phyloP scores from a whole-genome alignment of 2,888 invertebrate genomes.

The Crossocerus cetratus region DNA sequence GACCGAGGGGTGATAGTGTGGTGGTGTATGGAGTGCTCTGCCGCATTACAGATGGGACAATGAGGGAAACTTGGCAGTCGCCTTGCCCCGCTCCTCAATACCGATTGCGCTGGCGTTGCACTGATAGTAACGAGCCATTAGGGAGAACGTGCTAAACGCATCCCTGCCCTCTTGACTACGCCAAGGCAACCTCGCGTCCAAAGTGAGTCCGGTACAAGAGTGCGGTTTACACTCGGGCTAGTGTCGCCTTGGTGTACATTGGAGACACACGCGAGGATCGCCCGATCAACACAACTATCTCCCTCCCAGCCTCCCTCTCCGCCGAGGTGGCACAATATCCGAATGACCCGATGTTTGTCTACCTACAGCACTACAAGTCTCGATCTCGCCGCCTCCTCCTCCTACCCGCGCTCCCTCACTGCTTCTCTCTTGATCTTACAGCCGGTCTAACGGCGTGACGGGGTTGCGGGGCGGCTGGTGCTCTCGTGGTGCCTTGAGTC shows the following conservation, averaged over 20 bases:
- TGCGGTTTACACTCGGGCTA: background rate
- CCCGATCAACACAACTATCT: no score
- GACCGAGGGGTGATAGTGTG: constrained; percentile 21
- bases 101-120: constrained; percentile 45
- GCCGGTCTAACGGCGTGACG: background rate
- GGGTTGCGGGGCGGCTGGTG: no score
- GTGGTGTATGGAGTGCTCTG: background rate
- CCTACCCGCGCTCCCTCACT: background rate
- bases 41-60: constrained; percentile 59
- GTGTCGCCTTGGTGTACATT: no score
- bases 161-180: constrained; percentile 35
- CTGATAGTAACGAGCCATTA: constrained; percentile 54
- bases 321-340: no score
- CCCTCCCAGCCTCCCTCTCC: no score
- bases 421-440: background rate
- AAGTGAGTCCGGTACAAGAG: constrained; percentile 13
- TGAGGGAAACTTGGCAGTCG: constrained; percentile 55
- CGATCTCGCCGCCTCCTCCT: background rate
- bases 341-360: no score
- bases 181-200: no score
- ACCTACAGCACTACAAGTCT: background rate
- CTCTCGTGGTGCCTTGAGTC: background rate
- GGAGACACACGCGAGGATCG: no score
- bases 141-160: constrained; percentile 46
- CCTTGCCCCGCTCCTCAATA: constrained; percentile 51